phyloP scores from a whole-genome alignment of 2,113 vertebrate species.

The Thamnophis sirtalis region DNA sequence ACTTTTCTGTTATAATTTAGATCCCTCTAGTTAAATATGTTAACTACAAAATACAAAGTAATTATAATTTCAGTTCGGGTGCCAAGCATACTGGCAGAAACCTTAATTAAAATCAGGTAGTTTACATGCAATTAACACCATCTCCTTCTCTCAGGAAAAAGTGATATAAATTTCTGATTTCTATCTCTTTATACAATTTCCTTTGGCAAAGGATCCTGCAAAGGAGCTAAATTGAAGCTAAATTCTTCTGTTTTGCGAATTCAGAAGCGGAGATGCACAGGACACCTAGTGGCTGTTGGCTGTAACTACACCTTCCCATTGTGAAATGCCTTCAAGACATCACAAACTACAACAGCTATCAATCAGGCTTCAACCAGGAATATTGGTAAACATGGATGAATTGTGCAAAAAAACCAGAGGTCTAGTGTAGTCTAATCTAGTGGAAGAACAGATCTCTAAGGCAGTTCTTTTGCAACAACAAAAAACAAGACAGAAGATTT shows the following conservation, averaged over 20 bases:
- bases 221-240: background rate
- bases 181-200: background rate
- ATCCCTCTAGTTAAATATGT: background rate
- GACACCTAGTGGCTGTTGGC: background rate
- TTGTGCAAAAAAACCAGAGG: background rate
- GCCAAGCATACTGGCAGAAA: background rate
- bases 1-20: background rate
- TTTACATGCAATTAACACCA: background rate
- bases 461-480: background rate
- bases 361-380: too few species aligned
- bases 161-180: background rate
- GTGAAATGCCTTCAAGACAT: background rate
- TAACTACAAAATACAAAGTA: background rate
- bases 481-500: background rate
- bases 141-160: background rate
- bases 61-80: background rate
- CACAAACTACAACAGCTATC: background rate
- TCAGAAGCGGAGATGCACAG: background rate
- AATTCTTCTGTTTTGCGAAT: background rate
- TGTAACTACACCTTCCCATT: background rate
- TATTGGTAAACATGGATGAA: background rate
- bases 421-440: background rate
- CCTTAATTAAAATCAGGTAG: background rate
- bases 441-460: background rate
- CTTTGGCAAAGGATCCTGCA: background rate